Conservation (phyloP, 2,797 vertebrate species). For the Acrocephalus scirpaceus region DNA sequence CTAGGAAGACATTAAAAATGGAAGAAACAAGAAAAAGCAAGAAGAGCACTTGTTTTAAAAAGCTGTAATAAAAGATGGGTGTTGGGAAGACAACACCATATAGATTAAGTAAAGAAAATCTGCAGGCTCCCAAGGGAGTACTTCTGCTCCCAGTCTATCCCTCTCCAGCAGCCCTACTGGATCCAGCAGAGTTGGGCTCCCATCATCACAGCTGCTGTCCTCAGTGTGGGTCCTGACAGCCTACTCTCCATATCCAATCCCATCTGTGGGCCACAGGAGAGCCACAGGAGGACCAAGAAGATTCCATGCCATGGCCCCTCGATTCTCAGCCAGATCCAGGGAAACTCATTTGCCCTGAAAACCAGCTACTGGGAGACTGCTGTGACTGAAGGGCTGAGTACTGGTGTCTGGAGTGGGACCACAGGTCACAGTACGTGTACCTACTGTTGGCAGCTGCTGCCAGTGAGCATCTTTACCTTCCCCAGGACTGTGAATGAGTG, state of each 20-base stretch:
- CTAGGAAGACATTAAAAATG: neutral
- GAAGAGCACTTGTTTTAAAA: neutral
- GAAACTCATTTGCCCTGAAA: neutral
- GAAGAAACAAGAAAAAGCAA: neutral
- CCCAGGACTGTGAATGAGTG: no score
- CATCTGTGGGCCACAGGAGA: neutral
- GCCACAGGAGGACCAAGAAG: neutral
- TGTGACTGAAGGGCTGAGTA: neutral
- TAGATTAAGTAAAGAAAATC: neutral
- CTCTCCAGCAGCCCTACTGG: neutral
- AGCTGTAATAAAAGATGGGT: neutral
- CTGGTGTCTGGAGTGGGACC: neutral
- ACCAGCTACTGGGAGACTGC: neutral
- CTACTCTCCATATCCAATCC: neutral
- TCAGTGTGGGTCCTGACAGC: neutral
- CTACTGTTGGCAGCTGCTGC: neutral
- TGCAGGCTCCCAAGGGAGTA: accelerated
- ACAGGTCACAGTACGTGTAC: accelerated
- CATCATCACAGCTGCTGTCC: neutral
- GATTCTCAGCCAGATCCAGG: neutral
- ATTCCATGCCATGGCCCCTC: neutral
- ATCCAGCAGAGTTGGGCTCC: neutral
- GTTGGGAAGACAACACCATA: neutral
- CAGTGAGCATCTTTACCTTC: neutral
- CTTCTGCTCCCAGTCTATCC: neutral